Base-by-base conservation (phyloP, 92 coral and sea anemone species). In the Palythoa caribaeorum region DNA sequence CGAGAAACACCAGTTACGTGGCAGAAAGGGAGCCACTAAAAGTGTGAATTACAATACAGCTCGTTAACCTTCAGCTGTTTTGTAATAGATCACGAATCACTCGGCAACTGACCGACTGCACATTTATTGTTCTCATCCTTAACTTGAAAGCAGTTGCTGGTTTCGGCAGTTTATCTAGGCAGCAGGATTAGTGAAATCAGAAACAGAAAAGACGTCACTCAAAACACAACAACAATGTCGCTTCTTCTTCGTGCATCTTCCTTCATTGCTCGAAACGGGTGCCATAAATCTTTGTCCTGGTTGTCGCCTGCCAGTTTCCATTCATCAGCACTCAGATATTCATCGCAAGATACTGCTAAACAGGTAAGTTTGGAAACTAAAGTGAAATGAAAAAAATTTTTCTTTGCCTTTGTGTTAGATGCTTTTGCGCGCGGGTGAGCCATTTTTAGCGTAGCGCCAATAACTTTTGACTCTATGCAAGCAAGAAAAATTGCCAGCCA, bases 241-340 rank as follows among this genome's bases (percentile, higher is more conserved):
- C 87, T 93, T 51, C 90, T 95, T 57, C 89, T 95, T 28, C 96
- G 94, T 83, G 98, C 96, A 16, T 91, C 98, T 20, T 80, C 85
- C 47, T 93, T 87, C 78, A 68, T 95, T 0, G 86, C 93, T 5
- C 92, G 94, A 55, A 89, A 88, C 7, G 91, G 90, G 20, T 78
- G 84, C 90, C 90, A 86, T 52, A 70, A 77, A 37, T 50, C 86
- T n/a, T 72, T 80, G 13, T 50, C 77, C 1, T 88, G 63, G 14
- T 70, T 71, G 48, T 77, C 83, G 3, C 90, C 86, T 47, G 90
- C 92, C 16, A 80, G 84, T 48, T 92, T 92, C 54, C 94, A 92
- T 72, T 55, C 94, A n/a, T 73, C 94, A 0, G 10, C 90, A 5
- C 51, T 71, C 55, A 78, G 79, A n/a, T 53, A 88, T 19, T 84